phyloP scores from a whole-genome alignment of 2,888 invertebrate species.

The Entomobrya multifasciata region DNA sequence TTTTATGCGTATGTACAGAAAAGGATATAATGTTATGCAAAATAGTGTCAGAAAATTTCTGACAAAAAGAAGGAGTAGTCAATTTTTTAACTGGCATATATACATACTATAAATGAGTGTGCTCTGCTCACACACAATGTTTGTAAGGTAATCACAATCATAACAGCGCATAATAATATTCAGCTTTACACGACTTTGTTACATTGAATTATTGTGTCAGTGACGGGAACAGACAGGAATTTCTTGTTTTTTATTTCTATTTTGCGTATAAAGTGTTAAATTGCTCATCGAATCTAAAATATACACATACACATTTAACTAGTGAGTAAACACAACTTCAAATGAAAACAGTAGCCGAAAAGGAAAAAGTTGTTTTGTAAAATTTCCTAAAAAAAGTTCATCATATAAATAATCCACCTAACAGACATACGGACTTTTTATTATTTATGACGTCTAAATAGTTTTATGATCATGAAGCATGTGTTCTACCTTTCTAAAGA shows the following conservation, averaged over 20 bases:
- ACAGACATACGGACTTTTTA: too few relatives aligned
- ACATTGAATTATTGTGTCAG: conserved; percentile 27
- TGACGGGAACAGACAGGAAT: conserved; percentile 60
- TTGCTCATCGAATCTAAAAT: neutral
- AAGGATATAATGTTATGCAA: conserved; percentile 46
- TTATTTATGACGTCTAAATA: too few relatives aligned
- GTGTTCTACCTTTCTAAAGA: neutral
- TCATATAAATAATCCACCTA: too few relatives aligned
- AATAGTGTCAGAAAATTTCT: neutral
- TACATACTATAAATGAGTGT: neutral
- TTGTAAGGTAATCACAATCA: neutral
- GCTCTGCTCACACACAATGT: neutral
- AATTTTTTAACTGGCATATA: conserved; percentile 29
- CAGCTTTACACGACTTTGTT: conserved; percentile 11
- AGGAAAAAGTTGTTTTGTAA: neutral
- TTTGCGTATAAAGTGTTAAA: neutral
- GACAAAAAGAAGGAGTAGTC: neutral
- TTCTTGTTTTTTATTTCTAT: conserved; percentile 61
- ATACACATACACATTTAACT: neutral
- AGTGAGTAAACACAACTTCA: neutral
- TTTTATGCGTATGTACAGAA: conserved; percentile 12
- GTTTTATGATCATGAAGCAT: neutral
- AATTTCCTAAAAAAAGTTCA: neutral
- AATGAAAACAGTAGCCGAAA: neutral
- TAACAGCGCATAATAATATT: conserved; percentile 14